Conservation (phyloP, 2,113 vertebrate genomes). For the Heptranchias perlo region DNA sequence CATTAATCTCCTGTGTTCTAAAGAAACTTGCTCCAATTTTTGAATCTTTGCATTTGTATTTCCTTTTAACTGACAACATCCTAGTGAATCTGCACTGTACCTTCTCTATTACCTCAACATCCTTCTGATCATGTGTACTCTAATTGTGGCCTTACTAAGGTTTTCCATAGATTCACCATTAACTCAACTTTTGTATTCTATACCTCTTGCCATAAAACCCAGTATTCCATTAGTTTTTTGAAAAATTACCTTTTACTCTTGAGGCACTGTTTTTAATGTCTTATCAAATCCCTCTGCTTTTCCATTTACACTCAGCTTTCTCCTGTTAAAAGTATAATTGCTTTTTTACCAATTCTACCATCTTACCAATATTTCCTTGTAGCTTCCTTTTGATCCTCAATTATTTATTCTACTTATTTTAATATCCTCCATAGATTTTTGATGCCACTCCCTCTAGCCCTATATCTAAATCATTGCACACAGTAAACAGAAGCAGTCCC, state of each 20-base stretch:
- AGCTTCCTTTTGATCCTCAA: not conserved
- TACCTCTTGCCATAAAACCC: no score
- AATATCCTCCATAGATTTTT: not conserved
- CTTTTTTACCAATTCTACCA: not conserved
- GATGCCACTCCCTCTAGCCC: not conserved
- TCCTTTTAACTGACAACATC: not conserved
- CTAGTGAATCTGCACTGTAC: not conserved
- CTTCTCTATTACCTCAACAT: no score
- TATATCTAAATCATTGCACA: not conserved
- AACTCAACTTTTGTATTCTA: no score
- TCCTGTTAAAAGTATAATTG: not conserved
- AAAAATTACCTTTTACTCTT: not conserved
- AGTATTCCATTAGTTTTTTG: not conserved
- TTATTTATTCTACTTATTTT: not conserved
- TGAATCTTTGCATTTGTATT: not conserved
- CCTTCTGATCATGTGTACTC: not conserved
- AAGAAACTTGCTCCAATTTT: not conserved
- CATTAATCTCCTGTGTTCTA: not conserved
- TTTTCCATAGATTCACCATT: no score
- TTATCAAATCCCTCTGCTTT: not conserved
- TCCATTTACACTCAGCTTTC: not conserved
- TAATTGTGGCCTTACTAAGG: not conserved
- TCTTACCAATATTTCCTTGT: not conserved
- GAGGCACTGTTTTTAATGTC: not conserved
- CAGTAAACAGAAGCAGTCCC: not conserved